phyloP scores from a whole-genome alignment of 2,113 vertebrate species.

The Pseudorasbora parva region DNA sequence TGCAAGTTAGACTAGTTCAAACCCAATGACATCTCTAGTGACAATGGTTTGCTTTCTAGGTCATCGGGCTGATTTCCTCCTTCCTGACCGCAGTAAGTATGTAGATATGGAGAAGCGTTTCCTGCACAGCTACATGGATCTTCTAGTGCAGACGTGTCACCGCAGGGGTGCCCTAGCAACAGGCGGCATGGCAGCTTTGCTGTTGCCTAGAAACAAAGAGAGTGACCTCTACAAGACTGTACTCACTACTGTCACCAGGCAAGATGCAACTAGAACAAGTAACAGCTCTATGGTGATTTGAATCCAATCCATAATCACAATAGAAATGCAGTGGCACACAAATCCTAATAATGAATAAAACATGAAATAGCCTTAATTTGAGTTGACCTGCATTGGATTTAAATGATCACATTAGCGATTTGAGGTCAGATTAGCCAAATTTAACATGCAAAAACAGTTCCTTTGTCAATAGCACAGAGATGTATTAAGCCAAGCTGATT shows the following conservation, averaged over 20 bases:
- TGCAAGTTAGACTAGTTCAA: not conserved
- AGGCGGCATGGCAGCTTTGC: slow-evolving; percentile 75
- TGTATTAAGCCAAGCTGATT: too few relatives aligned
- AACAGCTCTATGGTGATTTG: not conserved
- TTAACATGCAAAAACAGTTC: too few relatives aligned
- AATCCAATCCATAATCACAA: not conserved
- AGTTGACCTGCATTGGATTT: too few relatives aligned
- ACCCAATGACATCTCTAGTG: not conserved
- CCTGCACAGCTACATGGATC: slow-evolving; percentile 77
- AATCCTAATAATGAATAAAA: not conserved
- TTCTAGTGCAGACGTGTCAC: slow-evolving; percentile 74
- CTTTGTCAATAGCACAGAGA: too few relatives aligned
- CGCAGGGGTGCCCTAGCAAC: slow-evolving; percentile 74
- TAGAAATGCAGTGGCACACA: not conserved
- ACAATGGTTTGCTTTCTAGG: slow-evolving; percentile 59
- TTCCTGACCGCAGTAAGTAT: slow-evolving; percentile 80
- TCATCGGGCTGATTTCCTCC: slow-evolving; percentile 72
- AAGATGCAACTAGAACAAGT: not conserved
- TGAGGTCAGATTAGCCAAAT: too few relatives aligned
- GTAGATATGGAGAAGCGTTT: slow-evolving; percentile 83
- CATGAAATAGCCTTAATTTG: not conserved
- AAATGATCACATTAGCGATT: too few relatives aligned
- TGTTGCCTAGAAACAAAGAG: slow-evolving; percentile 66
- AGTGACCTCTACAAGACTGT: slow-evolving; percentile 62
- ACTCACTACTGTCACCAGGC: slow-evolving; percentile 74